phyloP scores from a whole-genome alignment of 2,797 vertebrate species.

The Gymnoscopelus microlampas region DNA sequence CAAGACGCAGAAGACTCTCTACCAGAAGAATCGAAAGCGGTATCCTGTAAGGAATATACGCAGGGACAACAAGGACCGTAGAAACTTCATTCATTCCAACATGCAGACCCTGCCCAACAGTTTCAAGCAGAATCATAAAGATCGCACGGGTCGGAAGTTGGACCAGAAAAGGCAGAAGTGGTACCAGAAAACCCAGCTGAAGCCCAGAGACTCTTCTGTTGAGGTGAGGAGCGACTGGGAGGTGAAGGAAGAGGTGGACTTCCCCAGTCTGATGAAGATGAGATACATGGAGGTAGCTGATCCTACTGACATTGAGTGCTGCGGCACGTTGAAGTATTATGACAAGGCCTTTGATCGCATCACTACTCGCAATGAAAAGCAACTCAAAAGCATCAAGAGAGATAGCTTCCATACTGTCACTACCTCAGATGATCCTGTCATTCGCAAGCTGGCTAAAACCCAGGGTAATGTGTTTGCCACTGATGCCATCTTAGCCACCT shows the following conservation, averaged over 20 bases:
- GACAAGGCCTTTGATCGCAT: conserved; percentile 97
- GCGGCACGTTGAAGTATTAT: conserved; percentile 91
- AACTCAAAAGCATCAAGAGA: conserved; percentile 96
- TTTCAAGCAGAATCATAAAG: conserved; percentile 95
- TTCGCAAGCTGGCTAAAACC: conserved; percentile 98
- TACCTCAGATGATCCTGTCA: conserved; percentile 96
- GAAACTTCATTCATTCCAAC: conserved; percentile 96
- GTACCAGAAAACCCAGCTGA: conserved; percentile 97
- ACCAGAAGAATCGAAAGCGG: conserved; percentile 98
- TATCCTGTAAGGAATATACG: conserved; percentile 94
- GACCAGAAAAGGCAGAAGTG: conserved; percentile 84
- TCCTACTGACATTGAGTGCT: conserved; percentile 94
- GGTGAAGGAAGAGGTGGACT: conserved; percentile 99
- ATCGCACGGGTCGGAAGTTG: too few species aligned
- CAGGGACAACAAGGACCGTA: conserved; percentile 92
- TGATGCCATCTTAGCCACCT: conserved; percentile 94
- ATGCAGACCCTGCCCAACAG: conserved; percentile 98
- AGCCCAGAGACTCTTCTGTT: conserved; percentile 95
- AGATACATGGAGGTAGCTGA: conserved; percentile 96
- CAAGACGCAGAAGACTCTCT: conserved; percentile 95
- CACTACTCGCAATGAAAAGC: conserved; percentile 94
- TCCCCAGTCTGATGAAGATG: conserved; percentile 98
- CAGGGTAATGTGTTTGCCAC: conserved; percentile 98
- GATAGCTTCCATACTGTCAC: conserved; percentile 97
- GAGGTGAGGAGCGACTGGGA: conserved; percentile 99